Percentiles rank a stretch among this genome's conserved stretches.
phyloP scores from a whole-genome alignment of 1,140 invertebrate genomes.

The Macrobrachium nipponense region DNA sequence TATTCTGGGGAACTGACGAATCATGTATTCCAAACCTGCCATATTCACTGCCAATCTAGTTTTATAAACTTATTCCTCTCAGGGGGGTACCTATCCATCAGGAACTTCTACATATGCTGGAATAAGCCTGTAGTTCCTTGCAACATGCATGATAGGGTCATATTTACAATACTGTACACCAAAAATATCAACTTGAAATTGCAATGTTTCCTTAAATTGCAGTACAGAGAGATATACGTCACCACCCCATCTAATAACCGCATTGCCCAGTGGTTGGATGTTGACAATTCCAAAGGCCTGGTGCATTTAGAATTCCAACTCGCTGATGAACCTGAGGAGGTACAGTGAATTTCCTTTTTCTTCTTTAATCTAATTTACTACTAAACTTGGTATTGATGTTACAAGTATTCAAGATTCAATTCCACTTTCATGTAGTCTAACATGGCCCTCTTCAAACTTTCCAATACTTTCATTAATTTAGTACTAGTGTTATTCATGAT shows the following conservation, averaged over 20 bases:
- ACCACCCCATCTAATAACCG: slow-evolving; percentile 73
- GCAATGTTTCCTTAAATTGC: neutral
- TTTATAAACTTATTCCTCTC: no score
- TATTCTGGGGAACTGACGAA: no score
- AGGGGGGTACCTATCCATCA: neutral
- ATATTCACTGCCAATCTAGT: no score
- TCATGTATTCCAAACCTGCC: no score
- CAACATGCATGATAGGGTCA: neutral
- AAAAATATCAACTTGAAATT: neutral
- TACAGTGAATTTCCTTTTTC: neutral
- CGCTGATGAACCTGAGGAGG: slow-evolving; percentile 70
- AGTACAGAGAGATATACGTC: slow-evolving; percentile 21
- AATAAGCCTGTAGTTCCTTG: no score
- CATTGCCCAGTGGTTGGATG: slow-evolving; percentile 74
- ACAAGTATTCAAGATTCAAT: neutral
- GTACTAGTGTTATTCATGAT: no score
- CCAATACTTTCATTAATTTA: no score
- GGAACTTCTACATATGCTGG: neutral
- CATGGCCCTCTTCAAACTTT: no score
- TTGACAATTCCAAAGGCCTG: slow-evolving; percentile 72
- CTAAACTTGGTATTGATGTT: no score
- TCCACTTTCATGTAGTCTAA: neutral
- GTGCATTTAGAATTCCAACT: slow-evolving; percentile 72
- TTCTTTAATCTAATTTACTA: neutral
- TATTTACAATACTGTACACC: neutral